Conservation (phyloP, 1,140 invertebrate genomes). For the Pseudachorutes palmiensis region DNA sequence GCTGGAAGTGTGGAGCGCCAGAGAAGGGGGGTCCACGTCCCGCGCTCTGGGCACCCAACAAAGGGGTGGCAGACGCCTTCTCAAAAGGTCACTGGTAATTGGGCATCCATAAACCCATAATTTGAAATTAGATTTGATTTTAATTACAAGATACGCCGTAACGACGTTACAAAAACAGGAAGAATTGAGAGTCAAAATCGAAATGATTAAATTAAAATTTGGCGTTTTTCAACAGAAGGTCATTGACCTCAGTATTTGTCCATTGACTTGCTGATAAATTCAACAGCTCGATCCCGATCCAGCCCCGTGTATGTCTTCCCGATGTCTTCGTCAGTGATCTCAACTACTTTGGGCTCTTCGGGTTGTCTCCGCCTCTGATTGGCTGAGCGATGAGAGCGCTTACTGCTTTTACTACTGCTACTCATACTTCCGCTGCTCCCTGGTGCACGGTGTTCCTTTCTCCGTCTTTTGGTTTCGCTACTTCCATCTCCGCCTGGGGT, state of each 20-base stretch:
- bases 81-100: too few species aligned
- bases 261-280: constrained; percentile 52
- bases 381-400: not conserved
- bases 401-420: not conserved
- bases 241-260: constrained; percentile 16
- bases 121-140: too few species aligned
- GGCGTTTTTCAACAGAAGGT: too few species aligned
- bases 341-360: constrained; percentile 8
- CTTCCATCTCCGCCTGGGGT: not conserved
- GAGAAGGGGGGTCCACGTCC: too few species aligned
- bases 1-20: too few species aligned
- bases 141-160: too few species aligned
- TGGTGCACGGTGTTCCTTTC: not conserved
- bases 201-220: too few species aligned
- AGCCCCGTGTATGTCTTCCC: constrained; percentile 54
- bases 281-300: constrained; percentile 55
- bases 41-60: too few species aligned
- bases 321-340: constrained; percentile 43
- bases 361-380: constrained; percentile 4
- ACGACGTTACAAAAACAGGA: too few species aligned
- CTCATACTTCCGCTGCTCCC: not conserved
- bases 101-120: too few species aligned
- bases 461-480: not conserved
- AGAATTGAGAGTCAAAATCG: too few species aligned
- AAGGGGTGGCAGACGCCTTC: too few species aligned